Evolutionary conservation across 2,888 invertebrate species (phyloP), one percentile per base, ranked within the genome.

Genomic region (Gordius sp.): DNA sequence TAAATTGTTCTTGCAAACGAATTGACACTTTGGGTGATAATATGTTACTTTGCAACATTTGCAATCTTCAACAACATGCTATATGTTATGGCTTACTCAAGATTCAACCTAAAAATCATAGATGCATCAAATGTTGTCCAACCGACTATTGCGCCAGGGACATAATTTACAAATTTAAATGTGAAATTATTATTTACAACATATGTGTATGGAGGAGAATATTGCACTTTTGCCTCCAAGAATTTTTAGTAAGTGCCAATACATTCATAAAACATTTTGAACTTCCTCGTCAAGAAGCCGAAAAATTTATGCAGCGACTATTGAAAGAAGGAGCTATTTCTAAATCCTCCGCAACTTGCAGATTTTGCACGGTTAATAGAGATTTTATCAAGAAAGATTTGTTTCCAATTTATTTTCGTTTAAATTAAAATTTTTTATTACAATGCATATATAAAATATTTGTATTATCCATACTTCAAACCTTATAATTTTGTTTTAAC

Each of bases 131-230:
- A 47, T 47, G 47, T 47, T n/a, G 4, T 47, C 8, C 4, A 20
- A 20, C 20, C 4, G n/a, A 47, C 20, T 13, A 8, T 23, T 4
- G 13, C 4, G 20, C 8, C 20, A 47, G 4, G 23, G 47, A 47
- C 20, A 8, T 18, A 20, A 47, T 47, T 47, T 47, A 47, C 47
- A 8, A n/a, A 13, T 4, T 47, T 47, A 47, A 47, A 47, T 47
- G n/a, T 47, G 20, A 47, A 8, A 47, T n/a, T n/a, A 23, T 47
- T 47, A 20, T 47, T 8, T 4, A 20, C 4, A 47, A 47, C 20
- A 47, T 47, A 18, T 47, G 47, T 20, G 20, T 8, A n/a, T 47
- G 47, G 47, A 47, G 47, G 20, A 8, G 47, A 47, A 47, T 47
- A 4, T 20, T 47, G 20, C 8, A 47, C 4, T 47, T n/a, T 47